Conservation (phyloP, 2,888 invertebrate species). For the Caenorhabditis sp. region DNA sequence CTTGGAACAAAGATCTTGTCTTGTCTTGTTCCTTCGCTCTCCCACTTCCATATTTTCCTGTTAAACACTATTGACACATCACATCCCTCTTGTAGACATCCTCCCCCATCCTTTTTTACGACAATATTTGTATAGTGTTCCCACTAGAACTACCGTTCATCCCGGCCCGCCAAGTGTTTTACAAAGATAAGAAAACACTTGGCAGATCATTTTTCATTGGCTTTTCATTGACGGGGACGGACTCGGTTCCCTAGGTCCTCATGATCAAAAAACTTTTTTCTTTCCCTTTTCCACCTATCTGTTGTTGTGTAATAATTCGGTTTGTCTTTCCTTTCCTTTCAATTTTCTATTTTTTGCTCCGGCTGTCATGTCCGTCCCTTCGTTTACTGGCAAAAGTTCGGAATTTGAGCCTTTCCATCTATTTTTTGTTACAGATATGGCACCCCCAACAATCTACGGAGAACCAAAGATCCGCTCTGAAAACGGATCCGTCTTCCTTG, state of each 20-base stretch:
- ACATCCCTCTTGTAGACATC: too few species aligned
- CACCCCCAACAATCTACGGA: conserved; percentile 82
- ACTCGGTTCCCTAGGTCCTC: background rate
- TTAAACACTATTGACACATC: conserved; percentile 45
- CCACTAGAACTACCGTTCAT: conserved; percentile 42
- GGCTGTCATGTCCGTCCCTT: background rate
- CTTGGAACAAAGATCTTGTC: too few species aligned
- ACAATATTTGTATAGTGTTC: conserved; percentile 44
- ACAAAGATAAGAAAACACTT: conserved; percentile 46
- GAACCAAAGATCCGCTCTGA: conserved; percentile 81
- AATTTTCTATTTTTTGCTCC: background rate
- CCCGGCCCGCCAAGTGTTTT: background rate
- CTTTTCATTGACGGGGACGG: too few species aligned
- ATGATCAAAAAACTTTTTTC: conserved; percentile 25
- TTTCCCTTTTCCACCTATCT: conserved; percentile 15
- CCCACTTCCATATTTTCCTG: conserved; percentile 10
- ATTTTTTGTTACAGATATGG: conserved; percentile 75
- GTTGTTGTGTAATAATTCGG: conserved; percentile 22
- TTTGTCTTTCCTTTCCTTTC: background rate
- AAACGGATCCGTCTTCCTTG: conserved; percentile 79
- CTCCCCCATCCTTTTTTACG: conserved; percentile 10
- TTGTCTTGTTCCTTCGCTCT: conserved; percentile 5
- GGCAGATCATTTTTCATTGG: conserved; percentile 59
- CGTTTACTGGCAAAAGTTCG: conserved; percentile 12
- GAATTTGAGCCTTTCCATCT: background rate